phyloP scores from a whole-genome alignment of 1,140 invertebrate genomes.

The Lasioglossum baleicum region DNA sequence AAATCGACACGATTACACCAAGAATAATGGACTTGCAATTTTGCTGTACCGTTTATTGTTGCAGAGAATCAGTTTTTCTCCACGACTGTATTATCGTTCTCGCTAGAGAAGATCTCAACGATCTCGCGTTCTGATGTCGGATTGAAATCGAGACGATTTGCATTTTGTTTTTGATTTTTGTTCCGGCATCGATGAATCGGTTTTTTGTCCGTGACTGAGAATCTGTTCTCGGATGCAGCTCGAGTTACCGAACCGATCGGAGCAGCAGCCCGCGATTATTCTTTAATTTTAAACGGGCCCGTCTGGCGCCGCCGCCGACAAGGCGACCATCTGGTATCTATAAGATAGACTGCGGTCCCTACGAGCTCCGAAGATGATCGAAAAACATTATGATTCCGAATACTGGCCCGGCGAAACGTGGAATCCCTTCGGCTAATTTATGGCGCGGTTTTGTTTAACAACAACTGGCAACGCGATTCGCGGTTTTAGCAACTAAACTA shows the following conservation, averaged over 20 bases:
- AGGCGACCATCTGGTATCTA: slow-evolving; percentile 3
- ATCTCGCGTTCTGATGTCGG: not conserved
- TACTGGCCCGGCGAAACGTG: not conserved
- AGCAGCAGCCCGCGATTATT: not conserved
- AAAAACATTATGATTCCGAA: slow-evolving; percentile 3
- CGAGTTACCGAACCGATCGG: not conserved
- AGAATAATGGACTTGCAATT: too few species aligned
- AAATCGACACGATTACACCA: too few species aligned
- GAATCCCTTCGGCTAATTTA: not conserved
- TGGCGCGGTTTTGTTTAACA: not conserved
- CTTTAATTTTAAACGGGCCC: slow-evolving; percentile 6
- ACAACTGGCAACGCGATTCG: not conserved
- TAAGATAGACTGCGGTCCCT: slow-evolving; percentile 5
- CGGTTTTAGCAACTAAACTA: not conserved
- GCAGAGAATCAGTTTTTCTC: too few species aligned
- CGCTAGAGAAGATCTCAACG: not conserved
- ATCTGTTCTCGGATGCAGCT: not conserved
- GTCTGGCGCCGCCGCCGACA: not conserved
- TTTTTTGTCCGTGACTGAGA: not conserved
- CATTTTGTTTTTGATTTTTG: too few species aligned
- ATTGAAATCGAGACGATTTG: not conserved
- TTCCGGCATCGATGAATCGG: not conserved
- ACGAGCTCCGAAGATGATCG: not conserved
- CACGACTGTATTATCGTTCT: not conserved
- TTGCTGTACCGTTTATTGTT: too few species aligned